Evolutionary conservation across 23 tunicate species (phyloP), one percentile per base, ranked within the genome.

Genomic region (Pegea sp.): DNA sequence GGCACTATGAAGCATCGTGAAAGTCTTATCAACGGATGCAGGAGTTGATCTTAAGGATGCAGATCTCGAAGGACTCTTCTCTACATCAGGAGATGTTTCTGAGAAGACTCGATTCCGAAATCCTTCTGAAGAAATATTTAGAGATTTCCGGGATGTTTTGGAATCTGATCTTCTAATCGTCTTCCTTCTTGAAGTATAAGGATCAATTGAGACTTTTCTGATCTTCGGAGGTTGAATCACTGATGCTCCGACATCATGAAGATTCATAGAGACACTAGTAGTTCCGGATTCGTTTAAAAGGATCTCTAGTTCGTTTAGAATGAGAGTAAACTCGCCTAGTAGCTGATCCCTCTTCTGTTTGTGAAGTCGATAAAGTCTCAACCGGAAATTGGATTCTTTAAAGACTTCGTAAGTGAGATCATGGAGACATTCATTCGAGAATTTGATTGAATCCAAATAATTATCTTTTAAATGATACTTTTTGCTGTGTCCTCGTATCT

Each of bases 291-390:
- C 49, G 30, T 70, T 67, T 31, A 26, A 44, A 30, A 63, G 72
- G 5, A 72, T 48, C 31, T 57, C 48, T 2, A 81, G 75, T 5
- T 29, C 46, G 3, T 52, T 31, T n/a, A 62, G 48, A 25, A 64
- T 72, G n/a, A 84, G 60, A 26, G 64, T 68, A 31, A 68, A 84
- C 56, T 84, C 95, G 5, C 95, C 84, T 13, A 84, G 62, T 28
- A 84, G 42, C 22, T 59, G 46, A 44, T 84, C 95, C 13, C 80
- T 48, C 20, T 73, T 59, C 24, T 84, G 95, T 44, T 84, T 84
- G 28, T 69, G 56, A 24, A 84, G 78, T 27, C 59, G 57, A 49
- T 84, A 84, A 20, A 84, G 33, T 3, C 95, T 71, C 29, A 84
- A 84, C 4, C 95, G 71, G 3, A 84, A 23, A 3, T 44, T 61